Evolutionary conservation across 2,888 invertebrate genomes (phyloP), one percentile per base, ranked within the genome.

Genomic region (Watsonalla cultraria): DNA sequence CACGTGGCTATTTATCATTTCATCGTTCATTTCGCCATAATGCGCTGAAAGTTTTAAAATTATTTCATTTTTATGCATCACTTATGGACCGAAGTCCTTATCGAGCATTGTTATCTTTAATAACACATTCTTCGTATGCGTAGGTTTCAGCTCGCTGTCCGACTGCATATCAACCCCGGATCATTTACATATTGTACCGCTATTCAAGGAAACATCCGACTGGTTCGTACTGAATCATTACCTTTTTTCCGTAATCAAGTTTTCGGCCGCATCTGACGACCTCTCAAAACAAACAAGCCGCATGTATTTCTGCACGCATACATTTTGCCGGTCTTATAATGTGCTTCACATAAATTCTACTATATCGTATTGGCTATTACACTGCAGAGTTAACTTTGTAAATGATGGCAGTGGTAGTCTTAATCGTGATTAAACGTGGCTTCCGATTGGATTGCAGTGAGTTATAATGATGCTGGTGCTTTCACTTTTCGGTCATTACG

Each of bases 141-240:
- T 74, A 68, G 68, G 69, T 75, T 73, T 74, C 71, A 62, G 70
- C 66, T 71, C 71, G 67, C 65, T 65, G 74, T 76, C 74, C 72
- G 65, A 66, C 61, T 69, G 74, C 74, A 75, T 76, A 76, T 76
- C 77, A 78, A 78, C 78, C 77, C 64, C 64, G 64, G 64, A 68
- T 71, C 72, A 85, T 87, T 86, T 86, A 78, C 82, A 87, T 87
- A 84, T 73, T 74, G 76, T 86, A 84, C 87, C 87, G 88, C 85
- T 88, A 87, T 82, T 74, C 82, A 78, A 76, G 80, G 74, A 77
- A 80, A 71, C 69, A 74, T 68, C 68, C 68, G 76, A 75, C 80
- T 72, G 76, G 81, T 78, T 76, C 69, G 64, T 76, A 69, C 72
- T 74, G 80, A 80, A 83, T 83, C 79, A 82, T 84, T 80, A 79